A percentile compares a stretch with the other conserved stretches of the same genome.
Evolutionary conservation across 2,797 vertebrate species (phyloP).

Genomic region (Leuciscus waleckii): DNA sequence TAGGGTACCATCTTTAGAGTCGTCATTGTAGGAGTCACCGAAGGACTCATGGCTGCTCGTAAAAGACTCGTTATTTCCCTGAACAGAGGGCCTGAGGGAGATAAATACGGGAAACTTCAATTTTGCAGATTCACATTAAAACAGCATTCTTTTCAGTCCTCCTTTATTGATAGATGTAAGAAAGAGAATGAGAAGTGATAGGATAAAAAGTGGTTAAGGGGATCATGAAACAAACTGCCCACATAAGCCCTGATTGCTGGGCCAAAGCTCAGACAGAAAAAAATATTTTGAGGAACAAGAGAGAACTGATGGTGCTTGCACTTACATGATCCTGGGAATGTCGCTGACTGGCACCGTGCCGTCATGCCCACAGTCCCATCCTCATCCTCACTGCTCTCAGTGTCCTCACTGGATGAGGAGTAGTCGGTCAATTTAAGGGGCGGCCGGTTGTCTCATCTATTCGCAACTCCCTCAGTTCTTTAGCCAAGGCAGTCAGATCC

Average conservation of each 20-base stretch:
- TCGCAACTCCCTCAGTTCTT: constrained; percentile 92
- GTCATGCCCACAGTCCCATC: constrained; percentile 90
- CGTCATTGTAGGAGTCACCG: constrained; percentile 86
- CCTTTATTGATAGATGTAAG: background rate
- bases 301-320: background rate
- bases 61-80: constrained; percentile 85
- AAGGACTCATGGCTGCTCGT: constrained; percentile 82
- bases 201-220: background rate
- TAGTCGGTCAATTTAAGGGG: constrained; percentile 97
- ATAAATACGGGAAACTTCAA: background rate
- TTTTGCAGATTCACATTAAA: background rate
- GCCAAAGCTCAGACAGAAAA: background rate
- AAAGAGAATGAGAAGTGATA: background rate
- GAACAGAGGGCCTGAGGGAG: constrained; percentile 83
- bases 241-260: no score
- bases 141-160: background rate
- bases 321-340: constrained; percentile 97
- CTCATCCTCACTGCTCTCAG: constrained; percentile 92
- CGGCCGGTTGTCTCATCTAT: constrained; percentile 92
- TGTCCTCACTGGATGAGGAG: constrained; percentile 96
- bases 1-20: constrained; percentile 92
- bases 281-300: background rate
- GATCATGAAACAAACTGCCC: background rate
- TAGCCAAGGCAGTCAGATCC: constrained; percentile 95
- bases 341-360: constrained; percentile 96